Percentiles rank a stretch among this genome's conserved stretches.
phyloP scores from a whole-genome alignment of 2,797 vertebrate species.

The Gadopsis bispinosus region DNA sequence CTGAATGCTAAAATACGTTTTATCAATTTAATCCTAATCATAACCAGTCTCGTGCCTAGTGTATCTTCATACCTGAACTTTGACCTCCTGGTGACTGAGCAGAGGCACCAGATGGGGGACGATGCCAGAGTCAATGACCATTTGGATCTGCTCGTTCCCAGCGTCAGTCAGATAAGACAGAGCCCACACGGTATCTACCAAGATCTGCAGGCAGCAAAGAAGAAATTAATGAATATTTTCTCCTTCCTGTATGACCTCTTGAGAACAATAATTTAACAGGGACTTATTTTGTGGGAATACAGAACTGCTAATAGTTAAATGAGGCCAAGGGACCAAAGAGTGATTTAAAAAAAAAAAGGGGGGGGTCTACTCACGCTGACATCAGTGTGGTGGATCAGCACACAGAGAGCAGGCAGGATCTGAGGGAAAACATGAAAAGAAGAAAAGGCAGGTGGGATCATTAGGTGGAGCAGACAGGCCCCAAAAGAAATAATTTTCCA shows the following conservation, averaged over 20 bases:
- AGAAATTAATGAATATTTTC: neutral
- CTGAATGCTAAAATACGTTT: neutral
- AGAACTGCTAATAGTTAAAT: neutral
- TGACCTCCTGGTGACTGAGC: constrained; percentile 99
- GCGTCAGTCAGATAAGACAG: constrained; percentile 98
- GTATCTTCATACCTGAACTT: constrained; percentile 92
- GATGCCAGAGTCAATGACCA: constrained; percentile 99
- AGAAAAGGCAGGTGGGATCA: neutral
- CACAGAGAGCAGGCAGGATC: constrained; percentile 98
- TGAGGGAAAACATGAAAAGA: constrained; percentile 59
- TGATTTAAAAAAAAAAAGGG: neutral
- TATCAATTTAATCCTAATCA: neutral
- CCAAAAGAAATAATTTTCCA: neutral
- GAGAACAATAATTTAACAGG: neutral
- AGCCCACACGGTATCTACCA: constrained; percentile 99
- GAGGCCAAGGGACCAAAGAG: neutral
- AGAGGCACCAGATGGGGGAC: constrained; percentile 98
- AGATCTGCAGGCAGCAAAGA: constrained; percentile 84
- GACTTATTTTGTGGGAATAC: neutral
- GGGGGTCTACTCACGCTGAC: constrained; percentile 93
- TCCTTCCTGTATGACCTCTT: neutral
- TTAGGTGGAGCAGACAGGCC: neutral
- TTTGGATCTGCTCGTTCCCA: constrained; percentile 99
- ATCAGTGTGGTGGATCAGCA: constrained; percentile 98
- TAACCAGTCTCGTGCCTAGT: neutral